These are phyloP conservation scores for Phalanger gymnotis DNA, from an alignment of 2,797 vertebrate genomes.

Conservation along the genomic window DNA sequence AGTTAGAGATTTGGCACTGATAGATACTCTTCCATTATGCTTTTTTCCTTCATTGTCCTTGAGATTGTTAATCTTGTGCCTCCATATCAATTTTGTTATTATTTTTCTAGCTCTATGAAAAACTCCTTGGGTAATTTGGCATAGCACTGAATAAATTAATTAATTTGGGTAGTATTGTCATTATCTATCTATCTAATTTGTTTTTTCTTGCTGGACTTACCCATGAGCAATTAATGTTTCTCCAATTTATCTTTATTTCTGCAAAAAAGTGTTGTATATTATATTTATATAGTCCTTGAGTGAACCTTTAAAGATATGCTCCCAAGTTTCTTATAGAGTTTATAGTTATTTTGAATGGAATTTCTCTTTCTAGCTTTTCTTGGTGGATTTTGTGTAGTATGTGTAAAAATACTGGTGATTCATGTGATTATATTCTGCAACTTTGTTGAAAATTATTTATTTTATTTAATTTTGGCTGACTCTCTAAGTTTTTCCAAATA, in stretches of 20 bases:
- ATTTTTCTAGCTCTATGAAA: constrained; percentile 27
- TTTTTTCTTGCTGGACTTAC: neutral
- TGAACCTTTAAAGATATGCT: neutral
- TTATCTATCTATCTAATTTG: constrained; percentile 3
- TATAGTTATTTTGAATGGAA: neutral
- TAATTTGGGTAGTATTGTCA: constrained; percentile 27
- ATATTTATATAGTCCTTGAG: neutral
- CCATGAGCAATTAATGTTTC: neutral
- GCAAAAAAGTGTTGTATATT: neutral
- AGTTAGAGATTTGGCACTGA: neutral
- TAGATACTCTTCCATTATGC: neutral
- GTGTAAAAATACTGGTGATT: neutral
- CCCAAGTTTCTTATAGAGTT: neutral
- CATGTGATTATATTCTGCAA: neutral
- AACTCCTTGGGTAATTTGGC: neutral
- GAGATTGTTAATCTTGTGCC: constrained; percentile 5
- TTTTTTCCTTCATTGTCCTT: constrained; percentile 5
- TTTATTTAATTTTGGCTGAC: neutral
- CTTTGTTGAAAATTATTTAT: neutral
- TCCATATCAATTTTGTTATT: constrained; percentile 34
- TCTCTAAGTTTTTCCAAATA: neutral
- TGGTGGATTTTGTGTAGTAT: neutral
- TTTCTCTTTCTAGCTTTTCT: neutral
- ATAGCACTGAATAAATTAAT: constrained; percentile 9
- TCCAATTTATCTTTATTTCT: neutral